phyloP scores from a whole-genome alignment of 2,888 invertebrate species.

The Protonemura montana region DNA sequence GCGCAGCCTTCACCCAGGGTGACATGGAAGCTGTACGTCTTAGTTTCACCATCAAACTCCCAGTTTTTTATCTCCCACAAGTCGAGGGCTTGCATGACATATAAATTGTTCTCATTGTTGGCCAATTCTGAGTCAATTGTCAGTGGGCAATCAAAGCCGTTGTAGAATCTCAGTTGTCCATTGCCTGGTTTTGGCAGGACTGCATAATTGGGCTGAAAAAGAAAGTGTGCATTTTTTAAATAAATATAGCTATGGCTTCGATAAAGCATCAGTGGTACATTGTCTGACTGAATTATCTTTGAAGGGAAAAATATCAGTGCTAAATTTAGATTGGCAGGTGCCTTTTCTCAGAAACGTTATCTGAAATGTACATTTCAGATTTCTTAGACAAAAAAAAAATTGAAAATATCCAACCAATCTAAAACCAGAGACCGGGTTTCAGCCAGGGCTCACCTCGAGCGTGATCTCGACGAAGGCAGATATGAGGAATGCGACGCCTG shows the following conservation, averaged over 20 bases:
- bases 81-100: constrained; percentile 39
- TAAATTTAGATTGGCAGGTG: no score
- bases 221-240: constrained; percentile 25
- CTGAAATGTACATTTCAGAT: no score
- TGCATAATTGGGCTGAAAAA: constrained; percentile 67
- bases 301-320: no score
- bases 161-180: constrained; percentile 75
- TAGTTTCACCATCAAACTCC: constrained; percentile 14
- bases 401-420: no score
- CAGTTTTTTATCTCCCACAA: constrained; percentile 34
- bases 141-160: constrained; percentile 60
- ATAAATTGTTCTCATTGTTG: neutral
- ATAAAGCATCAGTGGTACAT: neutral
- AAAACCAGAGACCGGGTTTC: no score
- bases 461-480: constrained; percentile 85
- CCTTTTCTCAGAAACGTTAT: no score
- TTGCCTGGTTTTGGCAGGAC: constrained; percentile 64
- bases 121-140: constrained; percentile 18
- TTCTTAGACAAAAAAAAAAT: no score
- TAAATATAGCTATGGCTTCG: neutral
- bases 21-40: constrained; percentile 41
- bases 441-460: constrained; percentile 67
- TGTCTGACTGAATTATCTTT: neutral
- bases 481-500: constrained; percentile 83
- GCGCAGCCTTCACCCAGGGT: neutral